A percentile compares a stretch with the other conserved stretches of the same genome.
Conservation (phyloP, 2,113 vertebrate species). For the Atherinomorus stipes region DNA sequence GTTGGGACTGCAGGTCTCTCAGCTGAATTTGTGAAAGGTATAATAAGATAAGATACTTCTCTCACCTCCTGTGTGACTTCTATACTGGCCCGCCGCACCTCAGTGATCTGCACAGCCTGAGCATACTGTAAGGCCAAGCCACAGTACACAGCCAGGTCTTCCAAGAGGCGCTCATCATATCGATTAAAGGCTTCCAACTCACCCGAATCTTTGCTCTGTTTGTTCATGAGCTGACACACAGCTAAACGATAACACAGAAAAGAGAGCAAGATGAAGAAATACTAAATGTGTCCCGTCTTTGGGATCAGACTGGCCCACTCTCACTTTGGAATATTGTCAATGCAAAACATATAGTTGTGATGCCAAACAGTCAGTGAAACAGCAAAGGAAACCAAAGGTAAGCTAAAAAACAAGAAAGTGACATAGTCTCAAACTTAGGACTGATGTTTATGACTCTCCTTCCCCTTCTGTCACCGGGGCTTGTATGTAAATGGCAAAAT, state of each 20-base stretch:
- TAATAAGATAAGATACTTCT: neutral
- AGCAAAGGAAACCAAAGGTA: neutral
- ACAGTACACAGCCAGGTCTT: conserved; percentile 94
- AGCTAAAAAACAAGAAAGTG: neutral
- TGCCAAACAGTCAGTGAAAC: neutral
- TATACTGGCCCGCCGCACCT: conserved; percentile 91
- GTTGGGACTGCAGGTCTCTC: too few species aligned
- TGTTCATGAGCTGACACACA: conserved; percentile 92
- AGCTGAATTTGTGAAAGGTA: neutral
- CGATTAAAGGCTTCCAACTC: conserved; percentile 89
- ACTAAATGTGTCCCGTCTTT: too few species aligned
- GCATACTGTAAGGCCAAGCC: conserved; percentile 92
- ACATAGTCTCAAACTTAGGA: too few species aligned
- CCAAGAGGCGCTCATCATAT: conserved; percentile 91
- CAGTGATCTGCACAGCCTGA: conserved; percentile 89
- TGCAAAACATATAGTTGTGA: neutral
- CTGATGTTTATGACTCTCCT: neutral
- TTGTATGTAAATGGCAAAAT: neutral
- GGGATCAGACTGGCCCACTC: neutral
- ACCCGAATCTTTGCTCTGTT: conserved; percentile 85
- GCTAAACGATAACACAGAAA: conserved; percentile 73
- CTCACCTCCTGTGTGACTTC: conserved; percentile 93
- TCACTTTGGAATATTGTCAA: neutral
- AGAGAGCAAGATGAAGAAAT: neutral
- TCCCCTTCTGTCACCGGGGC: too few species aligned